Conservation (phyloP, 2,113 vertebrate genomes). For the Tragelaphus scriptus region DNA sequence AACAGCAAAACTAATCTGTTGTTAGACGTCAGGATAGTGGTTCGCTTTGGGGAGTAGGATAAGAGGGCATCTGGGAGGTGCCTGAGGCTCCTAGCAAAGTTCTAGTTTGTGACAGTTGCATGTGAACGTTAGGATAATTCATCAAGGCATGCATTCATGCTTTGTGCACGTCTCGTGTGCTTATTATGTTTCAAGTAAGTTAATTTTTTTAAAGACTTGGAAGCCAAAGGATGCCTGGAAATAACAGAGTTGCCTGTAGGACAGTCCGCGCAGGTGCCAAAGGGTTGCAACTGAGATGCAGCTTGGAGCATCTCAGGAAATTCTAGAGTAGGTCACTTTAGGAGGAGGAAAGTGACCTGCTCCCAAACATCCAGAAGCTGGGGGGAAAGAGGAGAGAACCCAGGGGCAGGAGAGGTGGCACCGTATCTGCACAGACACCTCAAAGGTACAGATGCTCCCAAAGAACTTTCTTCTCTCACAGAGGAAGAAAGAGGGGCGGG, state of each 20-base stretch:
- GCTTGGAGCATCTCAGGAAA: not conserved
- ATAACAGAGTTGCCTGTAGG: not conserved
- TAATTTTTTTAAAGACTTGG: not conserved
- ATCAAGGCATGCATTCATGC: not conserved
- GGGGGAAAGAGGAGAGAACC: not conserved
- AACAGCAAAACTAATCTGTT: not conserved
- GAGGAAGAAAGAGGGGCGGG: not conserved
- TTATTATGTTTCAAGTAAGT: not conserved
- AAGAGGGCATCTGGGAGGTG: too few relatives aligned
- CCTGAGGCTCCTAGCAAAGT: not conserved
- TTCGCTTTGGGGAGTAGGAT: not conserved
- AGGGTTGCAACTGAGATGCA: too few relatives aligned
- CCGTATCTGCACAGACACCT: fast-evolving
- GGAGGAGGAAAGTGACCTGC: not conserved
- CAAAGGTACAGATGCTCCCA: not conserved
- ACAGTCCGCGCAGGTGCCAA: not conserved
- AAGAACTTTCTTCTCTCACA: not conserved
- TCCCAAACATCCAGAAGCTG: not conserved
- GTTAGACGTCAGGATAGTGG: not conserved
- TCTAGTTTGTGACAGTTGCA: not conserved
- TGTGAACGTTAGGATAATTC: not conserved
- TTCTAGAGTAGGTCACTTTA: not conserved
- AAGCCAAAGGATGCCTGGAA: not conserved
- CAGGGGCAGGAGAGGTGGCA: too few relatives aligned
- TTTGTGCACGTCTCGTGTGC: not conserved